Conservation (phyloP, 2,113 vertebrate species). For the Spermophilus dauricus region DNA sequence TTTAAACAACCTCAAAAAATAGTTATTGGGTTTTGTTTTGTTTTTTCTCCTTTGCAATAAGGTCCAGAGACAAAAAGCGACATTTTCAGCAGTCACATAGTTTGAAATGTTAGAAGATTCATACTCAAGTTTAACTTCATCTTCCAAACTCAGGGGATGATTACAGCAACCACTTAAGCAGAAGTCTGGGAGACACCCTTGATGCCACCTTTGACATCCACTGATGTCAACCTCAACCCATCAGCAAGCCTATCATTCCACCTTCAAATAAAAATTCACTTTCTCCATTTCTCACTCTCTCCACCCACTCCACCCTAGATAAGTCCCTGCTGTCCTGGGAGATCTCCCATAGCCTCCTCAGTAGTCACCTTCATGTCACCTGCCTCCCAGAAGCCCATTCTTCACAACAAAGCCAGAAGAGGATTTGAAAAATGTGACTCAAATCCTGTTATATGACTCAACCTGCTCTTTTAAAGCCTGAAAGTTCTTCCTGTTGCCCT, state of each 20-base stretch:
- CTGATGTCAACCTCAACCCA: background rate
- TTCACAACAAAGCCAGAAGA: background rate
- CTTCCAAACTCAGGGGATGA: background rate
- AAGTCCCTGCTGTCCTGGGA: background rate
- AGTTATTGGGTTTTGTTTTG: background rate
- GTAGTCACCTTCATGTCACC: background rate
- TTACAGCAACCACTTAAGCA: background rate
- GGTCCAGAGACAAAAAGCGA: background rate
- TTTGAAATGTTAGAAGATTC: background rate
- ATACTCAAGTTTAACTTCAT: background rate
- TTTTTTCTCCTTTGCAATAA: background rate
- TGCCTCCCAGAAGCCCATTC: background rate
- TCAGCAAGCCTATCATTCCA: background rate
- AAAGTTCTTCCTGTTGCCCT: background rate
- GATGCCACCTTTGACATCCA: background rate
- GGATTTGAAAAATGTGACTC: background rate
- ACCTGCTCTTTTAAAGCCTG: background rate
- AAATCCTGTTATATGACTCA: background rate
- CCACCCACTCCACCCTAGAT: background rate
- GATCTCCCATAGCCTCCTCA: background rate
- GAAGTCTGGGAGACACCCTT: background rate
- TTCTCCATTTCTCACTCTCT: background rate
- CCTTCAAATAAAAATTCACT: background rate
- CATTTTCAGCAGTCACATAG: background rate
- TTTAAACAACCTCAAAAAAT: background rate